Conservation (phyloP, 2,113 vertebrate genomes). For the Rhodinocichla rosea region DNA sequence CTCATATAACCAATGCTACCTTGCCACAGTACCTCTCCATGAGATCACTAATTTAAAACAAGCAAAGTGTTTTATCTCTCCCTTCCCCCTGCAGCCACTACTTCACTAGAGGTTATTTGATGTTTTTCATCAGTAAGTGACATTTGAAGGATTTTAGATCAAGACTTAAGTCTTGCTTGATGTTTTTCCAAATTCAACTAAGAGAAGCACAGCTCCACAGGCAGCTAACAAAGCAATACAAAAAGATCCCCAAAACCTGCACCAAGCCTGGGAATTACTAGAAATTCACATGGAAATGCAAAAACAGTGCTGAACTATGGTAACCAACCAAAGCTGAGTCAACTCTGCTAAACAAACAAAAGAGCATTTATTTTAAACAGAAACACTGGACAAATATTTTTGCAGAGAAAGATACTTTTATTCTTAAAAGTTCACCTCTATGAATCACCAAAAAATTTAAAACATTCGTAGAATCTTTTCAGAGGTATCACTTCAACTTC, state of each 20-base stretch:
- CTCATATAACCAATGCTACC: background rate
- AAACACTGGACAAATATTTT: constrained; percentile 6
- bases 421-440: background rate
- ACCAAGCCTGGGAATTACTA: constrained; percentile 49
- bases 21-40: background rate
- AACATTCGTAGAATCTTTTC: background rate
- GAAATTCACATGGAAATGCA: constrained; percentile 48
- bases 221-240: background rate
- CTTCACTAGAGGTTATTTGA: background rate
- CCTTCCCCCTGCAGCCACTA: background rate
- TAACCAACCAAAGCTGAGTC: constrained; percentile 50
- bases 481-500: background rate
- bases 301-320: constrained; percentile 8
- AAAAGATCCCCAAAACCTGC: constrained; percentile 3
- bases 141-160: background rate
- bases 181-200: constrained; percentile 17
- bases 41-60: background rate
- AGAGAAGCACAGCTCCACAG: background rate
- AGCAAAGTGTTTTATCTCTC: background rate
- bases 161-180: background rate
- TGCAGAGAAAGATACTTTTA: background rate
- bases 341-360: constrained; percentile 42
- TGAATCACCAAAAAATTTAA: background rate
- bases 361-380: constrained; percentile 12
- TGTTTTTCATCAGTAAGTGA: background rate